Percentiles rank a stretch among this genome's conserved stretches.
Evolutionary conservation across 2,888 invertebrate species (phyloP).

Genomic region (Zygaena filipendulae): DNA sequence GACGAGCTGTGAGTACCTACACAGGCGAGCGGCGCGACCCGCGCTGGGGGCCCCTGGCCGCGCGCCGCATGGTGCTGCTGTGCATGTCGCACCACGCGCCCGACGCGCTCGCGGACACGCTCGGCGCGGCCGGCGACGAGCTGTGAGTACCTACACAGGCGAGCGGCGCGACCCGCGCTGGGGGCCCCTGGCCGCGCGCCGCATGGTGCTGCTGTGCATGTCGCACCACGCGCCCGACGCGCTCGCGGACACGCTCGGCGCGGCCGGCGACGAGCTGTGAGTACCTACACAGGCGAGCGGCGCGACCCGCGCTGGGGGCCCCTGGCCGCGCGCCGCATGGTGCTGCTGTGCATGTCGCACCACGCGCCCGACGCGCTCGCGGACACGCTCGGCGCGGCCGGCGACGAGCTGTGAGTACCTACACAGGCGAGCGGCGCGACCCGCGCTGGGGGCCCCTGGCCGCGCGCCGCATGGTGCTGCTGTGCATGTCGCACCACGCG

Average conservation of each 20-base stretch:
- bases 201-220: conserved; percentile 77
- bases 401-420: no score
- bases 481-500: conserved; percentile 45
- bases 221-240: conserved; percentile 31
- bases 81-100: conserved; percentile 45
- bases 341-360: conserved; percentile 54
- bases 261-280: conserved; percentile 26
- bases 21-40: conserved; percentile 35
- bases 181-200: conserved; percentile 81
- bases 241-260: conserved; percentile 14
- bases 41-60: conserved; percentile 81
- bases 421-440: conserved; percentile 27
- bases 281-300: conserved; percentile 19
- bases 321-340: conserved; percentile 86
- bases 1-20: no score
- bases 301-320: conserved; percentile 75
- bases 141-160: no score
- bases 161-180: conserved; percentile 68
- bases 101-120: conserved; percentile 24
- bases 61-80: conserved; percentile 82
- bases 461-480: conserved; percentile 83
- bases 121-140: conserved; percentile 13
- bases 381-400: conserved; percentile 16
- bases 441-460: conserved; percentile 81
- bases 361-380: no score